A percentile compares a stretch with the other conserved stretches of the same genome.
phyloP scores from a whole-genome alignment of 2,888 invertebrate genomes.

The Drepanosiphum platanoidis region DNA sequence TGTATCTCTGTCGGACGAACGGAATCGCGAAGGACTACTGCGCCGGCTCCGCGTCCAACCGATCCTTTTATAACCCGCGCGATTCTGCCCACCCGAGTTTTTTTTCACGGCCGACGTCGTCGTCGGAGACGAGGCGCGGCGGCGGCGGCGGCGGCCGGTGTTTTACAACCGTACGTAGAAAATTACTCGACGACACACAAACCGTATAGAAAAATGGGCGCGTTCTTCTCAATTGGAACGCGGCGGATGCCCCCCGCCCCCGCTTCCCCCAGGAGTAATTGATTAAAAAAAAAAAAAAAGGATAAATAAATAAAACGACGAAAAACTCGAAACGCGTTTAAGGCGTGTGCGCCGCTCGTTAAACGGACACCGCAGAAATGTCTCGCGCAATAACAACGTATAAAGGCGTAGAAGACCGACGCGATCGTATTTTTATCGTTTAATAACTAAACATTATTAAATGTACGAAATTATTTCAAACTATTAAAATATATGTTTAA shows the following conservation, averaged over 20 bases:
- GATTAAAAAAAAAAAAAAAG: slow-evolving; percentile 19
- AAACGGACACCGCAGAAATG: too few relatives aligned
- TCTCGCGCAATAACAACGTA: too few relatives aligned
- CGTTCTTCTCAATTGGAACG: slow-evolving; percentile 4
- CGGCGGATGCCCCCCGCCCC: slow-evolving; percentile 23
- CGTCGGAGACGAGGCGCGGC: background rate
- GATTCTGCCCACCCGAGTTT: background rate
- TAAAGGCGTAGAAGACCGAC: too few relatives aligned
- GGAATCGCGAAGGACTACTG: background rate
- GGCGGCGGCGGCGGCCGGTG: background rate
- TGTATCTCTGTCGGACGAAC: background rate
- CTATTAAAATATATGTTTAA: too few relatives aligned
- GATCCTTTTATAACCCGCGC: background rate
- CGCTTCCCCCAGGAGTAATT: slow-evolving; percentile 12
- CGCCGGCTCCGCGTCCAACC: too few relatives aligned
- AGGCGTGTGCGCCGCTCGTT: slow-evolving; percentile 37
- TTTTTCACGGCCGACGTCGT: background rate
- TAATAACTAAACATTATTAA: too few relatives aligned
- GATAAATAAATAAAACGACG: background rate
- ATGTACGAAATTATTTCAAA: too few relatives aligned
- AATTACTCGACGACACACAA: background rate
- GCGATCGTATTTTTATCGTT: too few relatives aligned
- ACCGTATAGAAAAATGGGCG: slow-evolving; percentile 7
- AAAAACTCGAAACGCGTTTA: background rate
- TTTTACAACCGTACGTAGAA: background rate